Conservation (phyloP, 2,888 invertebrate species). For the Philereme vetulata region DNA sequence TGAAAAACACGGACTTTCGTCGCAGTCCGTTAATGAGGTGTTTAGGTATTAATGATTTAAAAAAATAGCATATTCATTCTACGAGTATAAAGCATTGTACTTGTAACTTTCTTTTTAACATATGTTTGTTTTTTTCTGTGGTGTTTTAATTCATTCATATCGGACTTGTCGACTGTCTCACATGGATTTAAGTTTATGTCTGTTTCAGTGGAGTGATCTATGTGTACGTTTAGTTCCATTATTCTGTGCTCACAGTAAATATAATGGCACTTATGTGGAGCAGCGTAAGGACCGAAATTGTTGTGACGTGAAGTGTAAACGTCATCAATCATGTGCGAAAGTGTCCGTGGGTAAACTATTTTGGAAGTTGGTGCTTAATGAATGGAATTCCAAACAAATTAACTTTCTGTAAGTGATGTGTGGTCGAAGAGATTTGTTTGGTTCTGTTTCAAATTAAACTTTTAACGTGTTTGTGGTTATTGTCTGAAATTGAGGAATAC, state of each 20-base stretch:
- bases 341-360: conserved; percentile 60
- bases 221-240: not conserved
- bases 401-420: conserved; percentile 44
- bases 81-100: too few relatives aligned
- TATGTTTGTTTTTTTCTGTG: too few relatives aligned
- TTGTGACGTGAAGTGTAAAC: conserved; percentile 13
- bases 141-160: too few relatives aligned
- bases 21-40: too few relatives aligned
- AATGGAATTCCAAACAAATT: conserved; percentile 58
- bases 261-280: conserved; percentile 14
- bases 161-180: too few relatives aligned
- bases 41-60: too few relatives aligned
- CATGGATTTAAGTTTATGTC: too few relatives aligned
- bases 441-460: conserved; percentile 1
- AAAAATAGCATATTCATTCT: too few relatives aligned
- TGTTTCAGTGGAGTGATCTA: too few relatives aligned
- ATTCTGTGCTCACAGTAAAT: not conserved
- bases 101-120: too few relatives aligned
- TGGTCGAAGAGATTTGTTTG: conserved; percentile 34
- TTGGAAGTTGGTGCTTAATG: conserved; percentile 50
- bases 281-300: conserved; percentile 20
- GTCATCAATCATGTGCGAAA: conserved; percentile 64
- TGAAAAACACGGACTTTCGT: too few relatives aligned
- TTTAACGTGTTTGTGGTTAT: conserved; percentile 1
- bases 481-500: not conserved